Percentiles rank a stretch among this genome's conserved stretches.
phyloP scores from a whole-genome alignment of 2,888 invertebrate genomes.

The Brachyptera risi region DNA sequence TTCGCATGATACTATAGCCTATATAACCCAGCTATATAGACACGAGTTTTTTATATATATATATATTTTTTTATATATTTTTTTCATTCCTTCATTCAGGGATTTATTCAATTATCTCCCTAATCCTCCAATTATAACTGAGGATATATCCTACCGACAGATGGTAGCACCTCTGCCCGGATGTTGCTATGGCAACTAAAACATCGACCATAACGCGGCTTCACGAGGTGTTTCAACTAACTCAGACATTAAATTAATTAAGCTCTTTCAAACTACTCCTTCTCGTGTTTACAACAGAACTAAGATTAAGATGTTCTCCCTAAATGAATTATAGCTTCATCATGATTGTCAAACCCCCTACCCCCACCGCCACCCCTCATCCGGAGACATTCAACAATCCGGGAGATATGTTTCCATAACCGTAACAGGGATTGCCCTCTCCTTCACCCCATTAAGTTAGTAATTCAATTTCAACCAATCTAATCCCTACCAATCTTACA shows the following conservation, averaged over 20 bases:
- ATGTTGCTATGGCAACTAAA: too few relatives aligned
- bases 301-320: neutral
- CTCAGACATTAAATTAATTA: neutral
- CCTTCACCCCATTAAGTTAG: slow-evolving; percentile 7
- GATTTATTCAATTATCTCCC: slow-evolving; percentile 61
- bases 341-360: neutral
- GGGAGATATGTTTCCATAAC: slow-evolving; percentile 16
- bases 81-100: too few relatives aligned
- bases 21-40: too few relatives aligned
- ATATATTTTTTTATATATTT: too few relatives aligned
- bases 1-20: slow-evolving; percentile 1
- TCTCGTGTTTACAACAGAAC: neutral
- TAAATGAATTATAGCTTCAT: neutral
- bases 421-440: slow-evolving; percentile 6
- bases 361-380: neutral
- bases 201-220: too few relatives aligned
- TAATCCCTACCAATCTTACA: slow-evolving; percentile 14
- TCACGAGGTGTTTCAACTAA: neutral
- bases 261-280: too few relatives aligned
- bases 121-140: slow-evolving; percentile 61
- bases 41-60: too few relatives aligned
- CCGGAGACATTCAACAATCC: too few relatives aligned
- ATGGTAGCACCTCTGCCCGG: neutral
- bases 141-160: neutral
- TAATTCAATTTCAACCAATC: slow-evolving; percentile 13